Evolutionary conservation across 1,140 invertebrate genomes (phyloP), one percentile per base, ranked within the genome.

Genomic region (Bombus superbus): DNA sequence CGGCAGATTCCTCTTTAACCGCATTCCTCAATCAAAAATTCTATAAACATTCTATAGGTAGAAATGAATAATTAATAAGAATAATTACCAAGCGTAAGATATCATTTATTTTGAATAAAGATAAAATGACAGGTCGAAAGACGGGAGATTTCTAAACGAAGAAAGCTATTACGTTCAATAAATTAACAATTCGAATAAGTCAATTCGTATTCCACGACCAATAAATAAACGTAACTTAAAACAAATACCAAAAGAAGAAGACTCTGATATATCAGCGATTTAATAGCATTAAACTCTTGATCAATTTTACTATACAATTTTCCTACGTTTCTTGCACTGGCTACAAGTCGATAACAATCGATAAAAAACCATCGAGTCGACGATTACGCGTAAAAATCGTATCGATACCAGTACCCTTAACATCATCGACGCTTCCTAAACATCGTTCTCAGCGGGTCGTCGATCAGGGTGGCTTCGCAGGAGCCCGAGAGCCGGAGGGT

Each of bases 401-500:
- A 28, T 84, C 44, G 40, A 9, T 35, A 40, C 25, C 47, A 22
- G n/a, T 35, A 59, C 66, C 76, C 68, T 40, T 44, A 79, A 47
- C 77, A 47, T 59, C n/a, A 28, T 77, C 68, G 83, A 38, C 42
- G 69, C 71, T 81, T 85, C 62, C 81, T 64, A 75, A 90, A 80
- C 76, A 53, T 35, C 8, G 15, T 40, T 80, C 86, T 38, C 89
- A 88, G 74, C 80, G 59, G 83, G 86, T 85, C 80, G 73, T 57
- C 83, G 79, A 73, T 78, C 83, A 64, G 64, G 64, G 87, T 77
- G 44, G 84, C 77, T 87, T 82, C 82, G 69, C 47, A 81, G 71
- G 74, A 87, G 47, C 38, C 76, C 40, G 68, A 72, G 73, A 86
- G 35, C 64, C 84, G 74, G 22, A 90, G 86, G 89, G 89, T 90